phyloP scores from a whole-genome alignment of 2,797 vertebrate species.

The Aplochiton taeniatus region DNA sequence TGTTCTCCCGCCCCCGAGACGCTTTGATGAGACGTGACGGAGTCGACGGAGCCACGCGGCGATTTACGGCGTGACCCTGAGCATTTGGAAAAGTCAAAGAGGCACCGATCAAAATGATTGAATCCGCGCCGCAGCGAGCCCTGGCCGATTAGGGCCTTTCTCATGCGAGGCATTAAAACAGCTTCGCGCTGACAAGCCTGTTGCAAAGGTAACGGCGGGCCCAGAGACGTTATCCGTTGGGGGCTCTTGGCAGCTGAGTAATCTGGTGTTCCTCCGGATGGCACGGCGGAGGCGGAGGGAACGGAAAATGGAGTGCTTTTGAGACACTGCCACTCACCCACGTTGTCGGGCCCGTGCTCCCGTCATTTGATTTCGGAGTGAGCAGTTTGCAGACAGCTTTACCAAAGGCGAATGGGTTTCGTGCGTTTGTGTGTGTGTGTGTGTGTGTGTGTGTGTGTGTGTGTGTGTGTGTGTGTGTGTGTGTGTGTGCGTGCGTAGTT shows the following conservation, averaged over 20 bases:
- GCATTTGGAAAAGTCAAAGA: conserved; percentile 71
- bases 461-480: too few relatives aligned
- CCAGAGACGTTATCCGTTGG: conserved; percentile 68
- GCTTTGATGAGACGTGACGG: conserved; percentile 68
- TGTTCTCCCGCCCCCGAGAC: too few relatives aligned
- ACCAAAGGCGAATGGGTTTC: too few relatives aligned
- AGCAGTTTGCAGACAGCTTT: too few relatives aligned
- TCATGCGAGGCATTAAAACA: conserved; percentile 72
- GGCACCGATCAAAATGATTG: conserved; percentile 74
- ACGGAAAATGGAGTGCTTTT: conserved; percentile 45
- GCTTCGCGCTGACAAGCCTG: conserved; percentile 72
- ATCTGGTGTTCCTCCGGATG: conserved; percentile 44
- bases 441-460: too few relatives aligned
- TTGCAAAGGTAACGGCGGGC: conserved; percentile 59
- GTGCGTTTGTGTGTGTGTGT: not conserved
- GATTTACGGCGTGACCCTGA: conserved; percentile 70
- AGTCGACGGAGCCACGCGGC: conserved; percentile 59
- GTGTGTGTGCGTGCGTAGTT: conserved; percentile 16
- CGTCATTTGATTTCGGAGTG: not conserved
- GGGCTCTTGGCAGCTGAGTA: conserved; percentile 66
- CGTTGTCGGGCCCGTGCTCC: not conserved
- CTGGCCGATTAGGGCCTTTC: conserved; percentile 68
- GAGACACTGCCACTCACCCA: conserved; percentile 6
- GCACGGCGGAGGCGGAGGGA: conserved; percentile 38
- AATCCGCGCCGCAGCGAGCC: conserved; percentile 61